Evolutionary conservation across 2,113 vertebrate genomes (phyloP).

Genomic region (Neofelis nebulosa): DNA sequence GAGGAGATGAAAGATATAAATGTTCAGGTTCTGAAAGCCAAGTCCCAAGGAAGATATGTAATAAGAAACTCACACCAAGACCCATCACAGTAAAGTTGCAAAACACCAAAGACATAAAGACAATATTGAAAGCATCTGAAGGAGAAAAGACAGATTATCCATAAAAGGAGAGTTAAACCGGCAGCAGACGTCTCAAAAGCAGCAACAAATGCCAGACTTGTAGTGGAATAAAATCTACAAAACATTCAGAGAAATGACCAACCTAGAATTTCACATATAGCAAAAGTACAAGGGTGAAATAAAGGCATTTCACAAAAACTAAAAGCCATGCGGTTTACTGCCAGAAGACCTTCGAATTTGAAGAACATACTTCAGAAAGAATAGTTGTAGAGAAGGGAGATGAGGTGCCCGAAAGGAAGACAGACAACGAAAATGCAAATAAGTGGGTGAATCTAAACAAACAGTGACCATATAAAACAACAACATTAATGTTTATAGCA

Average conservation of each 20-base stretch:
- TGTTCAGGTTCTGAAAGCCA: constrained; percentile 35
- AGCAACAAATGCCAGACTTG: neutral
- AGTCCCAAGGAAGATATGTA: neutral
- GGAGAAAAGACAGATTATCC: neutral
- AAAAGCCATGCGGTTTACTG: neutral
- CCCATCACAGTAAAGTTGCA: neutral
- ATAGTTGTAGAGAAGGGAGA: neutral
- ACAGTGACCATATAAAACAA: neutral
- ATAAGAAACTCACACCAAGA: neutral
- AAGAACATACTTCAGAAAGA: neutral
- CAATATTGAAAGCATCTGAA: neutral
- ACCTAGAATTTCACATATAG: neutral
- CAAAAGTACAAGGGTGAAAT: neutral
- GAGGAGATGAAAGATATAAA: neutral
- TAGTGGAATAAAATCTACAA: neutral
- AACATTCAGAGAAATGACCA: neutral
- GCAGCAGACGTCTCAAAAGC: neutral
- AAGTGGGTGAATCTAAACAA: neutral
- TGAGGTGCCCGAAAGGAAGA: neutral
- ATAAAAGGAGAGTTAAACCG: neutral
- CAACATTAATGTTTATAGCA: neutral
- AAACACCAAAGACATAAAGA: neutral
- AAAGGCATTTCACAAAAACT: neutral
- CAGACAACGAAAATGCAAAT: neutral
- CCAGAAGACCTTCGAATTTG: neutral